phyloP scores from a whole-genome alignment of 2,797 vertebrate species.

The Protonibea diacanthus region DNA sequence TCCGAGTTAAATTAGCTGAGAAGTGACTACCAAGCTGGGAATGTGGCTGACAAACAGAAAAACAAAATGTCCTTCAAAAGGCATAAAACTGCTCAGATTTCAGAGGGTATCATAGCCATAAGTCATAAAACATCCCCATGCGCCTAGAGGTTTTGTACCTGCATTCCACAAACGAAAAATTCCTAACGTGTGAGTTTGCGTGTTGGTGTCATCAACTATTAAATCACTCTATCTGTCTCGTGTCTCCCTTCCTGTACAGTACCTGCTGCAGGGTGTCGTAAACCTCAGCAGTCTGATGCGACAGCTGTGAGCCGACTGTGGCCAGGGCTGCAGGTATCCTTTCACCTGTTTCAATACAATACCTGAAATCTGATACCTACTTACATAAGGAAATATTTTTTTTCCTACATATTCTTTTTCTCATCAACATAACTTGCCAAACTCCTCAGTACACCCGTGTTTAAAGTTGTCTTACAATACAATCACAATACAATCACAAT shows the following conservation, averaged over 20 bases:
- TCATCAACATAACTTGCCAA: background rate
- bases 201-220: slow-evolving; percentile 10
- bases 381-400: background rate
- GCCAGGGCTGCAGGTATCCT: background rate
- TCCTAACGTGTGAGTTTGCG: background rate
- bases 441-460: background rate
- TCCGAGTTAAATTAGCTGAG: slow-evolving; percentile 18
- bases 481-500: too few species aligned
- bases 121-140: slow-evolving; percentile 14
- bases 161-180: slow-evolving; percentile 6
- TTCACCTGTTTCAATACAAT: background rate
- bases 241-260: slow-evolving; percentile 1
- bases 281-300: slow-evolving; percentile 20
- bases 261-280: slow-evolving; percentile 54
- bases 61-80: background rate
- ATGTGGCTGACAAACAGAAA: slow-evolving; percentile 35
- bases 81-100: slow-evolving; percentile 9
- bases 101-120: background rate
- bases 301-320: slow-evolving; percentile 35
- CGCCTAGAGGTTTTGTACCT: slow-evolving; percentile 28
- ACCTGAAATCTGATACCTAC: background rate
- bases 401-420: too few species aligned
- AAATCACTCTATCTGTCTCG: slow-evolving; percentile 46
- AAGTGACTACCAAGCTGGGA: slow-evolving; percentile 10
- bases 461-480: background rate